These are phyloP conservation scores for Pardalotus punctatus DNA, from an alignment of 2,113 vertebrate species.

Conservation along the genomic window DNA sequence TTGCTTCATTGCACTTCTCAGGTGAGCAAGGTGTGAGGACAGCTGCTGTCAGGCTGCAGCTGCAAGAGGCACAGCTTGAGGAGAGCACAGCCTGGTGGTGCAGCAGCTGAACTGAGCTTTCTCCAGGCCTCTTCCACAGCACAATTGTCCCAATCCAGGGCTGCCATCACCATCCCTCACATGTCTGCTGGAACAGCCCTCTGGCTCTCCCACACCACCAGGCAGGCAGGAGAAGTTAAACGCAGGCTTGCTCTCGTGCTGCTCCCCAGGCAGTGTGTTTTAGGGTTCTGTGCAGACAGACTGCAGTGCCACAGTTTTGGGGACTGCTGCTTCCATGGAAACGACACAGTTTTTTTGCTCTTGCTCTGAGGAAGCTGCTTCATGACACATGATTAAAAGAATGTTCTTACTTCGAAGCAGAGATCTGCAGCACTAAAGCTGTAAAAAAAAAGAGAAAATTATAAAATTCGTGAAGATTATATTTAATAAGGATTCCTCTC, in stretches of 20 bases:
- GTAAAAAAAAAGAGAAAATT: not conserved
- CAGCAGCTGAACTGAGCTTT: not conserved
- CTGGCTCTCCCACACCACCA: not conserved
- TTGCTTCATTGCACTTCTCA: not conserved
- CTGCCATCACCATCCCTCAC: not conserved
- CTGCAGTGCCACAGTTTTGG: not conserved
- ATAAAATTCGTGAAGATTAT: not conserved
- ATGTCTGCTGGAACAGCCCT: rapidly evolving
- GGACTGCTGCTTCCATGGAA: not conserved
- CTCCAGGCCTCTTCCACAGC: not conserved
- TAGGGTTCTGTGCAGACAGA: not conserved
- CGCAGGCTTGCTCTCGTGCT: not conserved
- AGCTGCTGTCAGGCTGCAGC: not conserved
- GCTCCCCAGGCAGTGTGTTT: not conserved
- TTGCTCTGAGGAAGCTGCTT: not conserved
- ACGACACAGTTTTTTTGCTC: not conserved
- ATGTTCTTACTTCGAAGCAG: not conserved
- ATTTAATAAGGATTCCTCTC: not conserved
- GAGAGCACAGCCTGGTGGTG: not conserved
- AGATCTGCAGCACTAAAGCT: not conserved
- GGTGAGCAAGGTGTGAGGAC: not conserved
- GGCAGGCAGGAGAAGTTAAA: not conserved
- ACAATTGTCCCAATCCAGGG: too few relatives aligned
- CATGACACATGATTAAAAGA: not conserved
- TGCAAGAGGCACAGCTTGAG: not conserved